A percentile compares a stretch with the other conserved stretches of the same genome.
phyloP scores from a whole-genome alignment of 2,797 vertebrate species.

The Peromyscus attwateri region DNA sequence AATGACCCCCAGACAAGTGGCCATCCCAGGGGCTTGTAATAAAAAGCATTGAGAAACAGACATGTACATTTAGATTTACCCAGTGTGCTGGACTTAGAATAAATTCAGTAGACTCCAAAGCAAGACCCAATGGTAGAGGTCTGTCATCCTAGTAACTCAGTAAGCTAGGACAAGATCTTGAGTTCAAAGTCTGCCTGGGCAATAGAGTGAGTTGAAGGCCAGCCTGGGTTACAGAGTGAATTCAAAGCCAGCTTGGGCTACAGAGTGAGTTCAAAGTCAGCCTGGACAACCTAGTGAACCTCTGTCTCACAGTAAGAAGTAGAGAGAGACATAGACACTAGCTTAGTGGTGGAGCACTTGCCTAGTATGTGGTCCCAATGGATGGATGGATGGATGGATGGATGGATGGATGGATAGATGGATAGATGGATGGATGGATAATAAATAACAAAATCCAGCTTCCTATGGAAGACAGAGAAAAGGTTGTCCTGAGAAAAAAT shows the following conservation, averaged over 20 bases:
- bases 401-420: neutral
- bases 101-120: neutral
- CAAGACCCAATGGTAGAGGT: neutral
- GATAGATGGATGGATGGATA: neutral
- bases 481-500: neutral
- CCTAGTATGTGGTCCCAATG: neutral
- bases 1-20: accelerated
- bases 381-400: neutral
- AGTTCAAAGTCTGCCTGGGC: neutral
- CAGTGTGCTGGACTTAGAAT: neutral
- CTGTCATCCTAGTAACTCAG: neutral
- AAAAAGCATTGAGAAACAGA: neutral
- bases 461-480: neutral
- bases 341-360: neutral
- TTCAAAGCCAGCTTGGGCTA: neutral
- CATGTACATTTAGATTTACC: neutral
- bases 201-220: neutral
- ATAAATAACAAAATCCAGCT: neutral
- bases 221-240: neutral
- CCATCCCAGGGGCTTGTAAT: too few species aligned
- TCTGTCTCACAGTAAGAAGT: neutral
- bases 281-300: neutral
- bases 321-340: too few species aligned
- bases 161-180: neutral
- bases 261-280: neutral